A percentile compares a stretch with the other conserved stretches of the same genome.
These are phyloP conservation scores for Ridgeia piscesae DNA, from an alignment of 1,140 invertebrate species.

Conservation along the genomic window DNA sequence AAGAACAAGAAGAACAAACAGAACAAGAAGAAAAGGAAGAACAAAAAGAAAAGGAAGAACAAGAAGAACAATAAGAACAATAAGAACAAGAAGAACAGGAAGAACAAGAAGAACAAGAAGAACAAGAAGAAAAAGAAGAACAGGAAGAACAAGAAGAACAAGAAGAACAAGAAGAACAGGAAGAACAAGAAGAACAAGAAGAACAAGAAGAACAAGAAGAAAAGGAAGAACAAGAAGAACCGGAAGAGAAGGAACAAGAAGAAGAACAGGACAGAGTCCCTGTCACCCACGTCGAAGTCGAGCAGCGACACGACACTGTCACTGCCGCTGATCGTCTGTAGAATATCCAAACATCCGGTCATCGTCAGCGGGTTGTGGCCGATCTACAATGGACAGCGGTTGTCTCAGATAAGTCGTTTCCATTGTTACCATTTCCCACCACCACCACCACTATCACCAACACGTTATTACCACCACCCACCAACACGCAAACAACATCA, in stretches of 20 bases:
- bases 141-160: too few relatives aligned
- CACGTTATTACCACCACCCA: neutral
- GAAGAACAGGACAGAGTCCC: neutral
- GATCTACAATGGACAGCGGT: conserved; percentile 19
- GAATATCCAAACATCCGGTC: conserved; percentile 43
- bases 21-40: too few relatives aligned
- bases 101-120: too few relatives aligned
- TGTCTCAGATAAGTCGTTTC: neutral
- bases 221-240: too few relatives aligned
- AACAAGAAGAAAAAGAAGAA: too few relatives aligned
- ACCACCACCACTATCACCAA: neutral
- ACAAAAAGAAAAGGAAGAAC: too few relatives aligned
- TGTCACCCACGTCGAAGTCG: conserved; percentile 20
- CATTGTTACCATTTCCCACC: neutral
- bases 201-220: too few relatives aligned
- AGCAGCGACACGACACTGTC: conserved; percentile 22
- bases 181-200: neutral
- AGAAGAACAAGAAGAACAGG: neutral
- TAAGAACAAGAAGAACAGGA: too few relatives aligned
- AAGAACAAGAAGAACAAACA: too few relatives aligned
- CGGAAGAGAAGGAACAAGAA: too few relatives aligned
- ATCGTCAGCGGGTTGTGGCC: conserved; percentile 44
- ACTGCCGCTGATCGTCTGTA: conserved; percentile 33
- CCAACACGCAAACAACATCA: conserved; percentile 3
- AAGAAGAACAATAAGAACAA: too few relatives aligned